These are phyloP conservation scores for Coenobita brevimanus DNA, from an alignment of 1,140 invertebrate genomes.

Conservation along the genomic window DNA sequence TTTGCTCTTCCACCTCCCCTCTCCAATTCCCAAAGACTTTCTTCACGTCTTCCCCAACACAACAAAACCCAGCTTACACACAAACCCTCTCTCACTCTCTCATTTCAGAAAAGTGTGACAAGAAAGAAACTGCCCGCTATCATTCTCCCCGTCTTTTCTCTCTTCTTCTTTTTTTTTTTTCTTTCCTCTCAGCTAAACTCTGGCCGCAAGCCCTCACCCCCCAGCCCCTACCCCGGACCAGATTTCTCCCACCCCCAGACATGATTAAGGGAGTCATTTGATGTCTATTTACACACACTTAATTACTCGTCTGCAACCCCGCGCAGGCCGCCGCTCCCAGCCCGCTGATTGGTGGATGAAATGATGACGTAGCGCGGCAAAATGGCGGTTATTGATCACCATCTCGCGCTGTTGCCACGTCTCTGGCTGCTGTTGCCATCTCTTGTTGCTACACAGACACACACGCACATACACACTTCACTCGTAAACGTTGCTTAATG, in stretches of 20 bases:
- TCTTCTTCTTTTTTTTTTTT: too few species aligned
- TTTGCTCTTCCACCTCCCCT: not conserved
- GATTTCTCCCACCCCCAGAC: slow-evolving; percentile 55
- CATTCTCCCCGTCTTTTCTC: slow-evolving; percentile 25
- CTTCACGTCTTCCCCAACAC: not conserved
- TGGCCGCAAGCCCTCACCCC: slow-evolving; percentile 9
- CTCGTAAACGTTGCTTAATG: too few species aligned
- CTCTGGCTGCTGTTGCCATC: slow-evolving; percentile 6
- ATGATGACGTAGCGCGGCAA: slow-evolving; percentile 66
- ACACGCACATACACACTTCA: too few species aligned
- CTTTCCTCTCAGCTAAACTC: not conserved
- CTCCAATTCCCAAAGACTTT: too few species aligned
- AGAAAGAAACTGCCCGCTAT: slow-evolving; percentile 47
- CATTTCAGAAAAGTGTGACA: slow-evolving; percentile 39
- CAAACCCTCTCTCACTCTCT: not conserved
- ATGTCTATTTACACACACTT: slow-evolving; percentile 69
- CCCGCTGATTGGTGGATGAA: slow-evolving; percentile 60
- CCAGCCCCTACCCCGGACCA: slow-evolving; percentile 12
- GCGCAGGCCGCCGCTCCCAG: slow-evolving; percentile 23
- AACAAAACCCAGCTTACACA: not conserved
- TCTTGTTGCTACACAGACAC: too few species aligned
- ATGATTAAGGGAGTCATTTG: slow-evolving; percentile 69
- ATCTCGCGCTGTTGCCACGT: slow-evolving; percentile 55
- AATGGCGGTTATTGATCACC: slow-evolving; percentile 69
- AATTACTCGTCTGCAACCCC: slow-evolving; percentile 68